A percentile compares a stretch with the other conserved stretches of the same genome.
Evolutionary conservation across 1,140 invertebrate species (phyloP).

Genomic region (Cecropterus lyciades): DNA sequence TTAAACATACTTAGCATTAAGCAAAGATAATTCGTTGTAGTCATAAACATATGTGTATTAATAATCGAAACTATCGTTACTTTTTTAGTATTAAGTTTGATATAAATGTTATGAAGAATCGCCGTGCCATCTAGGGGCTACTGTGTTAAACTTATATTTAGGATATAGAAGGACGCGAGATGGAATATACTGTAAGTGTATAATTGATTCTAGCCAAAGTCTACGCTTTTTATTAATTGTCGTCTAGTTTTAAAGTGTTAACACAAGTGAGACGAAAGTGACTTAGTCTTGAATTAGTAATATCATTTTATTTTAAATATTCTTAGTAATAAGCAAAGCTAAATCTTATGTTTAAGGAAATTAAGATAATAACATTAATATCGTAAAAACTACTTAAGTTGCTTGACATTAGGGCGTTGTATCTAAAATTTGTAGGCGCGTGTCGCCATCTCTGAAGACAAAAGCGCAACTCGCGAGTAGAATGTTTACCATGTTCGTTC

Average conservation of each 20-base stretch:
- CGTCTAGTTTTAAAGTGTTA: constrained; percentile 13
- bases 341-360: no score
- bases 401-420: background rate
- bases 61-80: no score
- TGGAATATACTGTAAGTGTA: background rate
- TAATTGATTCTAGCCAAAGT: constrained; percentile 20
- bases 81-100: no score
- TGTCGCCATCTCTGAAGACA: constrained; percentile 1
- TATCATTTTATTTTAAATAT: constrained; percentile 8
- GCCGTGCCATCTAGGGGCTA: no score
- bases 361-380: no score
- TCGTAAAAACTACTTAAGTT: background rate
- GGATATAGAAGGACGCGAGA: no score
- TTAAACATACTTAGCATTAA: no score
- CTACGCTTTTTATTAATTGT: constrained; percentile 11
- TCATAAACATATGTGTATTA: no score
- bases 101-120: no score
- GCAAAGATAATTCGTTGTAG: no score
- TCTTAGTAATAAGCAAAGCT: constrained; percentile 5
- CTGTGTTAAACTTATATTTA: no score
- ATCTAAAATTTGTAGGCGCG: background rate
- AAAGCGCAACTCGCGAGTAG: background rate
- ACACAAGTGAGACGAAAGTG: constrained; percentile 24
- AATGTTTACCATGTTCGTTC: background rate
- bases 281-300: constrained; percentile 9